Base-by-base conservation (phyloP, 2,113 vertebrate genomes). In the Onychostruthus taczanowskii region DNA sequence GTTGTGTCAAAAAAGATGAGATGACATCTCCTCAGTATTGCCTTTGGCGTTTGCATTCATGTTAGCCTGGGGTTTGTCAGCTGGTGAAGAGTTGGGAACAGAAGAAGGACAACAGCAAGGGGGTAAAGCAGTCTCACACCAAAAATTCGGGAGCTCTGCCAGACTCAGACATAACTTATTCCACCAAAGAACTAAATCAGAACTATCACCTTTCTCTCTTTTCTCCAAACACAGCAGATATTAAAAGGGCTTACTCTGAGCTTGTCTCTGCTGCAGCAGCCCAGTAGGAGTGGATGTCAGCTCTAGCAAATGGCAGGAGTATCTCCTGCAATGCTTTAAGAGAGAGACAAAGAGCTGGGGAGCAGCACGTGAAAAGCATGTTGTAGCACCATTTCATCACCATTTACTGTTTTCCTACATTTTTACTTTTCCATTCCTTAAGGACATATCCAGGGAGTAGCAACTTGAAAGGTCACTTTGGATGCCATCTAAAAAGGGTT, bases 311-410 rank as follows among this genome's bases (percentile, higher is more conserved):
- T 13, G 17, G 21, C 49, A 83, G 41, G 35, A 72, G 11, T 21
- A 37, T 31, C 39, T 73, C 52, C 62, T 84, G 49, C n/a, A 66
- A 77, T 69, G 14, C 13, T 83, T 56, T 87, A 35, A 44, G 39
- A 26, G 37, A 76, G 27, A 67, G 7, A 61, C 8, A 53, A 84
- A 49, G 56, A 90, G 26, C 35, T 64, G 52, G 26, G 41, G 7
- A 35, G 35, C 24, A 37, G 50, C 10, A 3, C 1, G 37, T 49
- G 9, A 61, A 33, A 7, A 64, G 23, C 0, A 1, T 7, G 76
- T 87, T 39, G 28, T 26, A 44, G 23, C 23, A 87, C 2, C 11
- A 17, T 2, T 61, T 68, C 49, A 28, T 76, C 19, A 6, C 39
- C 6, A 66, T 77, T 86, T 43, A 43, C 33, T 50, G 16, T 50